A percentile compares a stretch with the other conserved stretches of the same genome.
phyloP scores from a whole-genome alignment of 2,113 vertebrate genomes.

The Pelecanus crispus region DNA sequence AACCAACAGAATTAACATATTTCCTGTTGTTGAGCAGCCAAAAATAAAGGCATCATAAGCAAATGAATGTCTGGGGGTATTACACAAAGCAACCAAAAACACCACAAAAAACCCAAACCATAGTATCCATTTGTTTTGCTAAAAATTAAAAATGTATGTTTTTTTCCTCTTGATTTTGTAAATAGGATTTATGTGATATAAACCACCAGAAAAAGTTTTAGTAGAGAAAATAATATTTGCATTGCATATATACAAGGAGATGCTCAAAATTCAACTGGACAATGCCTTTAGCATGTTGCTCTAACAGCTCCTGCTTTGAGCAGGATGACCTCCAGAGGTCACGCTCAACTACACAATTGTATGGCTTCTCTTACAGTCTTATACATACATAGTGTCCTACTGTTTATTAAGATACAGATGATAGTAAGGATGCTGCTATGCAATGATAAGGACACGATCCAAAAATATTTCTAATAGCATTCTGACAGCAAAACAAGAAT shows the following conservation, averaged over 20 bases:
- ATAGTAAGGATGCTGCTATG: neutral
- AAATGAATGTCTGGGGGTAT: neutral
- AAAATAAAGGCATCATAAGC: neutral
- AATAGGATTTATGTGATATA: neutral
- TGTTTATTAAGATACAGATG: neutral
- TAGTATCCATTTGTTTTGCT: neutral
- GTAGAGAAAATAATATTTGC: neutral
- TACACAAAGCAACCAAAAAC: neutral
- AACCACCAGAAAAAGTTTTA: neutral
- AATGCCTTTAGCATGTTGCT: neutral
- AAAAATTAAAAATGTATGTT: neutral
- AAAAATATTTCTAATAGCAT: neutral
- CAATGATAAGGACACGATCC: neutral
- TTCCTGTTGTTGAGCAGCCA: neutral
- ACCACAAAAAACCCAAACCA: rapidly evolving
- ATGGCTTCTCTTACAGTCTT: neutral
- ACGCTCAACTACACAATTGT: rapidly evolving
- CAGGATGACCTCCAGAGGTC: neutral
- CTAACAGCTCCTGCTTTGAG: neutral
- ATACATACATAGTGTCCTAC: rapidly evolving
- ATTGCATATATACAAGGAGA: neutral
- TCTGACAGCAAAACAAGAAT: neutral
- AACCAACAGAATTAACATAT: neutral
- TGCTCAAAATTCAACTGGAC: neutral
- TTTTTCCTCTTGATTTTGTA: neutral